Evolutionary conservation across 1,140 invertebrate species (phyloP), one percentile per base, ranked within the genome.

Genomic region (Rhynchophorus ferrugineus): DNA sequence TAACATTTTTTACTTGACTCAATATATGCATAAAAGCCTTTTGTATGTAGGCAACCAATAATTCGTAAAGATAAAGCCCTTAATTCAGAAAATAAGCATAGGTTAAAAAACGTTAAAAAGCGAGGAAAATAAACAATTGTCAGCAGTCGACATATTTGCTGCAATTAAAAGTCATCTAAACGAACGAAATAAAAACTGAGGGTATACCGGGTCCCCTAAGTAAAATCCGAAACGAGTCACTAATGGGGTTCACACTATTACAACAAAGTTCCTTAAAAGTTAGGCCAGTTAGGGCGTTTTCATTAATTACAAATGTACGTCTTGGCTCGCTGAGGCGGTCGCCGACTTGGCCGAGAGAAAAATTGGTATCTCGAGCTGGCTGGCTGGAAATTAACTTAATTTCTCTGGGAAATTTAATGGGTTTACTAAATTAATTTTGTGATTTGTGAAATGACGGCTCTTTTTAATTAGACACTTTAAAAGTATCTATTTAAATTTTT

Each of bases 191-290:
- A n/a, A n/a, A n/a, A n/a, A n/a, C n/a, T n/a, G n/a, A n/a, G n/a
- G n/a, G n/a, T n/a, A n/a, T n/a, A n/a, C n/a, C n/a, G n/a, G n/a
- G n/a, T 19, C 42, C 20, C 42, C 19, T 3, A 44, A 44, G 42
- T 17, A 44, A 24, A 44, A 44, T 44, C 18, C n/a, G 16, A 13
- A 8, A 22, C 11, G 16, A 18, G 3, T 7, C 42, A 22, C 42
- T 44, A 44, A 44, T 19, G 42, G 33, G 42, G n/a, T 44, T 24
- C 42, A 44, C 44, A 36, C 44, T 46, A 46, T 46, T 46, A 46
- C 36, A 46, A 46, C 22, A 46, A 46, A 46, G 29, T 46, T 46
- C 24, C 14, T 34, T 34, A 46, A 46, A 46, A 46, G 44, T 46
- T 46, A 46, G 21, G 21, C 19, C 19, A 46, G 34, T 46, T 46